Evolutionary conservation across 2,888 invertebrate genomes (phyloP), one percentile per base, ranked within the genome.

Genomic region (Ormyrus rosae): DNA sequence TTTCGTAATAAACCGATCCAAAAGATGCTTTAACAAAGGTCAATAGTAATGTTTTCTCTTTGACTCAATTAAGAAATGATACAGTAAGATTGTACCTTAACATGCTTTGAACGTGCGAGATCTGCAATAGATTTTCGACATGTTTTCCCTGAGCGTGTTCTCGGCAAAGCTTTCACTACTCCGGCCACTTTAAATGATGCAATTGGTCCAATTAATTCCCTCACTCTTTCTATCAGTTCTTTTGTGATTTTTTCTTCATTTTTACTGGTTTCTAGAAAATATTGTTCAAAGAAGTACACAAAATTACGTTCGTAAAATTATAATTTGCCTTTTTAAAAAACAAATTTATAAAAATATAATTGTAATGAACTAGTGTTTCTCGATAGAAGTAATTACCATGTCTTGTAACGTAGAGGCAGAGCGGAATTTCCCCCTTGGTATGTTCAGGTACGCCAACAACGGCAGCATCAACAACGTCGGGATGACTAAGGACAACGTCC

Each of bases 381-480:
- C 34, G 34, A 34, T 34, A 34, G 34, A 34, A 34, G 34, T 34
- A 34, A 34, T 83, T 85, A 92, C 93, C 93, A 84, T 94, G 94
- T 86, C 94, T 94, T 88, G 95, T 93, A 2, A 98, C 95, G 87
- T 96, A 97, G 0, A 98, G 92, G 83, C 97, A 98, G 2, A 98
- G 91, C 0, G 98, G 98, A 19, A 98, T 94, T 89, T 98, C 96
- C 19, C 97, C 98, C 88, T 98, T 98, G 0, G 97, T 96, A 0
- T 93, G 90, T 88, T 98, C 98, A 0, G 97, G 96, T 0, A 97
- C 96, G 0, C 97, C 98, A 10, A 98, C 94, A 0, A 98, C 98
- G 0, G 96, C 95, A 0, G 96, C 96, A 87, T 98, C 98, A 0
- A 94, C 95, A 0, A 98, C 93, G 83, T 96, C 95, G 0, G 95